Evolutionary conservation across 2,113 vertebrate genomes (phyloP), one percentile per base, ranked within the genome.

Genomic region (Sebastes schlegelii): DNA sequence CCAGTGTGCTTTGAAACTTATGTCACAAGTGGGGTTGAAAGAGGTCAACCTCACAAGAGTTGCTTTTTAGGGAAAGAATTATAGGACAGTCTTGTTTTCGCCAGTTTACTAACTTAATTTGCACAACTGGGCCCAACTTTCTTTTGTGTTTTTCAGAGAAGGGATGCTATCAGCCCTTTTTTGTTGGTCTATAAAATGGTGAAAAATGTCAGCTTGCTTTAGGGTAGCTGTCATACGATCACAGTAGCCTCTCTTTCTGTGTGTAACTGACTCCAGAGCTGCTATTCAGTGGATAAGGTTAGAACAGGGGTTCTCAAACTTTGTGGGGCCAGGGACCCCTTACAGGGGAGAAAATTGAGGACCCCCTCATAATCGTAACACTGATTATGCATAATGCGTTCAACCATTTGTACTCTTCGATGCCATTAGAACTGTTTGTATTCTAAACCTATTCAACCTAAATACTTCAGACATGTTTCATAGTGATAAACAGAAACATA

Each of bases 1-100:
- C 51, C 49, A 26, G 51, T 17, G 70, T 48, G 52, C 51, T 64
- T 73, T 73, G 21, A 71, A 72, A 76, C 46, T 45, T 8, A 8
- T 48, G 57, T 73, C 49, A 57, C 34, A 66, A 42, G 40, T 16
- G 5, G 17, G 62, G 79, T 62, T 64, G 49, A 71, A 74, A 69
- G 64, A 60, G 67, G 61, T 55, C 76, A 77, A n/a, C 46, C 34
- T 34, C 34, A 34, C 34, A 34, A 34, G 34, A 34, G 34, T 34
- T 34, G 34, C 34, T 34, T 34, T 34, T 34, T 34, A 34, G 34
- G 4, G 10, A 6, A 42, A 16, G 49, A 57, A 48, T 67, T 74
- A 23, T 1, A 46, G 51, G 26, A 48, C 46, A 5, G 7, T 9
- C 6, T 48, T 74, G 17, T 69, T 75, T 79, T 21, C 3, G 45